A percentile compares a stretch with the other conserved stretches of the same genome.
Conservation (phyloP, 1,140 invertebrate genomes). For the Calycopis cecrops region DNA sequence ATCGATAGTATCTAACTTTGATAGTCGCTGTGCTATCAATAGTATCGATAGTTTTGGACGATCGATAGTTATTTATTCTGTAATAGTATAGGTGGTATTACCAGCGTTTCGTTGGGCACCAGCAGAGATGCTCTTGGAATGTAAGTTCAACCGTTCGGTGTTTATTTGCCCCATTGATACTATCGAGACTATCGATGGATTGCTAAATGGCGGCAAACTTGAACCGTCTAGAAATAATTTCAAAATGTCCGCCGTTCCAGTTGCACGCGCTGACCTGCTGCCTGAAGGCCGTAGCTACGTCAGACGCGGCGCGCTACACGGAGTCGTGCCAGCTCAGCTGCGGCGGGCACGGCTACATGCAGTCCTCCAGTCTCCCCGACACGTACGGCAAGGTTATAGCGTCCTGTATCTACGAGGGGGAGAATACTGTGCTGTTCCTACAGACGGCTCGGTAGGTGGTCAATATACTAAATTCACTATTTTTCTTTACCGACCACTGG, state of each 20-base stretch:
- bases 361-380: conserved; percentile 87
- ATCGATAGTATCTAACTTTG: too few species aligned
- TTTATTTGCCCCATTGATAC: too few species aligned
- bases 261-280: conserved; percentile 93
- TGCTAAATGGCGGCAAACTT: background rate
- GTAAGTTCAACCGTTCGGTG: too few species aligned
- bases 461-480: too few species aligned
- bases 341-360: conserved; percentile 95
- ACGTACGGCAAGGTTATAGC: conserved; percentile 88
- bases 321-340: conserved; percentile 90
- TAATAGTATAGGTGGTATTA: too few species aligned
- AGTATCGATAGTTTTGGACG: too few species aligned
- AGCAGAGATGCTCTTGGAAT: too few species aligned
- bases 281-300: conserved; percentile 90
- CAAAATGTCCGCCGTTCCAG: conserved; percentile 54
- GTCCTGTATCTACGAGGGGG: conserved; percentile 94
- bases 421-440: conserved; percentile 93
- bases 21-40: too few species aligned
- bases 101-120: too few species aligned
- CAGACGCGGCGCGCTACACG: conserved; percentile 81
- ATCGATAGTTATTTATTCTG: too few species aligned
- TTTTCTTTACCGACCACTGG: too few species aligned
- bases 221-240: background rate
- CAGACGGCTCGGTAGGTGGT: conserved; percentile 86
- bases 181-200: background rate